Conservation (phyloP, 2,113 vertebrate species). For the Thinocorus orbignyianus region DNA sequence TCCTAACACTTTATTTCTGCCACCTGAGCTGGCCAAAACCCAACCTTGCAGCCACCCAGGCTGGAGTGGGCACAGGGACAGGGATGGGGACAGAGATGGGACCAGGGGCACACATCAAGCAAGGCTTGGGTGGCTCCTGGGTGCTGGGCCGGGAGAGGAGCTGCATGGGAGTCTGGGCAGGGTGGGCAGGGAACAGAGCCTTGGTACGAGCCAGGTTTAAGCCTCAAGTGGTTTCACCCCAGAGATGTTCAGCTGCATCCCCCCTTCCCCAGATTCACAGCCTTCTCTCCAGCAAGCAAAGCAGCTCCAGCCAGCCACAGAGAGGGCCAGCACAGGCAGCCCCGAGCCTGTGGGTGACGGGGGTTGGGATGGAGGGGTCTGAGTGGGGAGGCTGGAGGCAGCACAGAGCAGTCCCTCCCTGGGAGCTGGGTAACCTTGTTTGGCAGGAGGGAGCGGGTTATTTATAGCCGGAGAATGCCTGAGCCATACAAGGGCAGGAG, state of each 20-base stretch:
- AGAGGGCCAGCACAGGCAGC: background rate
- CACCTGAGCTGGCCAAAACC: background rate
- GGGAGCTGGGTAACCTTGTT: background rate
- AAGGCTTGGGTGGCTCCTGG: background rate
- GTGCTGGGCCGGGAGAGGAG: background rate
- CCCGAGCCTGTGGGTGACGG: accelerated
- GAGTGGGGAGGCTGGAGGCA: accelerated
- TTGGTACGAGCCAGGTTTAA: background rate
- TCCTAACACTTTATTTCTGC: background rate
- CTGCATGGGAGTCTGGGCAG: background rate
- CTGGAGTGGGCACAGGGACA: no score
- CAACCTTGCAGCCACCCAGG: background rate
- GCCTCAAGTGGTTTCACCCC: background rate
- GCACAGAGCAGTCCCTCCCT: background rate
- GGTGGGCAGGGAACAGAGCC: background rate
- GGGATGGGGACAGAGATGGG: background rate
- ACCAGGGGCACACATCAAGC: background rate
- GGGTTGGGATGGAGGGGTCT: background rate
- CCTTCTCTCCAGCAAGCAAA: background rate
- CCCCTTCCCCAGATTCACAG: background rate
- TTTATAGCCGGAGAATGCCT: slow-evolving; percentile 48
- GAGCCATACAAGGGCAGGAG: slow-evolving; percentile 52
- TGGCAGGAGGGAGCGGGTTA: slow-evolving; percentile 10
- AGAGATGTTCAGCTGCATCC: background rate
- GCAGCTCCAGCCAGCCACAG: accelerated